A percentile compares a stretch with the other conserved stretches of the same genome.
Evolutionary conservation across 1,140 invertebrate species (phyloP).

Genomic region (Panagrolaimus sp.): DNA sequence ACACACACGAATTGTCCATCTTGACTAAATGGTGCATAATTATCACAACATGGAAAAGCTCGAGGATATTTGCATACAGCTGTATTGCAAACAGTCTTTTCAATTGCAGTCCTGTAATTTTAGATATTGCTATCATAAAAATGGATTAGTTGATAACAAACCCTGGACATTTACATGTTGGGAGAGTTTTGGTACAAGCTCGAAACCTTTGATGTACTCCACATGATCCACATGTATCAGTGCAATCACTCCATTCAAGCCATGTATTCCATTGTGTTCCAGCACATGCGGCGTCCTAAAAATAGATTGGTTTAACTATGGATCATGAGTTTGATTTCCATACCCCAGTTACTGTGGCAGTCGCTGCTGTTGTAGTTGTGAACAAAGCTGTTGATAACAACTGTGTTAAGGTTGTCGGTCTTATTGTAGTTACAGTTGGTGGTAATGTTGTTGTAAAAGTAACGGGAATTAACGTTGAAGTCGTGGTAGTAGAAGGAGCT

Average conservation of each 20-base stretch:
- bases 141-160: too few relatives aligned
- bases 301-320: neutral
- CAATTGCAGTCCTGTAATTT: constrained; percentile 22
- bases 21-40: constrained; percentile 17
- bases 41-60: constrained; percentile 14
- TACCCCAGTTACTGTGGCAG: neutral
- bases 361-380: neutral
- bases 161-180: neutral
- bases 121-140: too few relatives aligned
- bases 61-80: constrained; percentile 24
- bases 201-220: constrained; percentile 28
- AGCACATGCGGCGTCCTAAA: constrained; percentile 8
- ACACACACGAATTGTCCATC: constrained; percentile 23
- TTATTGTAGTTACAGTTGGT: constrained; percentile 3
- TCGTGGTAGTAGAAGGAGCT: constrained; percentile 16
- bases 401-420: constrained; percentile 12
- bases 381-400: neutral
- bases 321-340: neutral
- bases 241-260: constrained; percentile 25
- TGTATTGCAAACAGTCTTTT: constrained; percentile 22
- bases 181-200: neutral
- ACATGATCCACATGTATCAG: constrained; percentile 24
- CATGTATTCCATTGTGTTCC: constrained; percentile 22
- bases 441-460: too few relatives aligned
- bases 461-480: too few relatives aligned